Conservation (phyloP, 2,888 invertebrate species). For the Sesamia inferens region DNA sequence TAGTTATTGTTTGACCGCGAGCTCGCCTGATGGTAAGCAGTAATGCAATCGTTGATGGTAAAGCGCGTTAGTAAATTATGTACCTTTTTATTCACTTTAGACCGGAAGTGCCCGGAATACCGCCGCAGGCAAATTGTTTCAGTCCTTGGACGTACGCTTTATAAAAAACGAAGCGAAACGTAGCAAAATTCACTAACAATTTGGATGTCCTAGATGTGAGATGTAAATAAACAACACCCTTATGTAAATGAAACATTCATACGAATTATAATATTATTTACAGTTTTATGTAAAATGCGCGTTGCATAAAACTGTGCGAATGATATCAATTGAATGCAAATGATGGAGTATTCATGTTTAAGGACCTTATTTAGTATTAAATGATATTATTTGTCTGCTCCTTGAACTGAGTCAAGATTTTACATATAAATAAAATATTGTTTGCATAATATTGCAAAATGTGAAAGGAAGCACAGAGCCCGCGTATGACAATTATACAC, state of each 20-base stretch:
- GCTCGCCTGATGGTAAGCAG: no score
- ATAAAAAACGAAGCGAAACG: no score
- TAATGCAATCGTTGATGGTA: no score
- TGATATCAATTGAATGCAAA: conserved; percentile 47
- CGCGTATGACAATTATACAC: background rate
- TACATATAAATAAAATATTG: conserved; percentile 1
- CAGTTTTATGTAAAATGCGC: conserved; percentile 33
- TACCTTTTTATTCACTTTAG: no score
- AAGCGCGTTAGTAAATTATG: no score
- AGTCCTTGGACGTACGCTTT: no score
- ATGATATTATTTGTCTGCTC: conserved; percentile 26
- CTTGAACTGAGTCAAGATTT: conserved; percentile 11
- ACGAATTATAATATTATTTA: conserved; percentile 31
- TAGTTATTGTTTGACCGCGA: no score
- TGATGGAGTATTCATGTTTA: conserved; percentile 23
- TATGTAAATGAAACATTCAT: conserved; percentile 16
- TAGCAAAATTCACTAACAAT: background rate
- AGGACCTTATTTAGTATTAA: conserved; percentile 22
- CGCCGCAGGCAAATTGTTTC: no score
- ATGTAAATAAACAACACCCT: background rate
- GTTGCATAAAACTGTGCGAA: conserved; percentile 22
- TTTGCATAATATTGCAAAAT: conserved; percentile 12
- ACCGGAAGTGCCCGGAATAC: no score
- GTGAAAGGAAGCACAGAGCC: background rate
- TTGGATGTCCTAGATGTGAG: background rate